Percentiles rank a stretch among this genome's conserved stretches.
phyloP scores from a whole-genome alignment of 2,888 invertebrate genomes.

The Heteropelma amictum region DNA sequence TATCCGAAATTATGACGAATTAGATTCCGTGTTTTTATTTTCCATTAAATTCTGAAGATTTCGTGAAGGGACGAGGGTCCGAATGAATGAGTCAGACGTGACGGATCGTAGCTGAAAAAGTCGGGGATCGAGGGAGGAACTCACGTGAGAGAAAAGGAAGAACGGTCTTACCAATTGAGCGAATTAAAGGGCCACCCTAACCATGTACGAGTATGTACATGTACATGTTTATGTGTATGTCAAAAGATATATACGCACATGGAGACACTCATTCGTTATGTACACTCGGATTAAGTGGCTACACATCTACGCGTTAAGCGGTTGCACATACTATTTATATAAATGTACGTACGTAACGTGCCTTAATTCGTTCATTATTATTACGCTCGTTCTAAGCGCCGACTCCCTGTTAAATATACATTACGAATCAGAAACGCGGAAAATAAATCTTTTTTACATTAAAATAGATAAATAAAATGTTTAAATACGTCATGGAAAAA shows the following conservation, averaged over 20 bases:
- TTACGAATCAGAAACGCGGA: no score
- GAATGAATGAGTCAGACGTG: background rate
- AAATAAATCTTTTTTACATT: no score
- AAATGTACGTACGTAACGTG: conserved; percentile 9
- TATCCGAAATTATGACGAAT: no score
- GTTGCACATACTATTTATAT: background rate
- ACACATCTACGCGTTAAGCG: conserved; percentile 22
- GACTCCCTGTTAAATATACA: background rate
- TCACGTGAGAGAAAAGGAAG: background rate
- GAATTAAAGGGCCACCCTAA: conserved; percentile 50
- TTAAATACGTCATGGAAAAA: background rate
- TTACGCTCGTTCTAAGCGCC: conserved; percentile 26
- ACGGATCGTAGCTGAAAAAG: background rate
- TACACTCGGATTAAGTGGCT: conserved; percentile 36
- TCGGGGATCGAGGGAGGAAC: background rate
- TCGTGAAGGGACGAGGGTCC: background rate
- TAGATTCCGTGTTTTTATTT: no score
- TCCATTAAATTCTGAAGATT: no score
- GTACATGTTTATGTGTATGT: no score
- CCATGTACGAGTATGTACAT: no score
- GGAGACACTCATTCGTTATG: conserved; percentile 16
- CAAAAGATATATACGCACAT: no score
- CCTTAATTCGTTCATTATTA: conserved; percentile 50
- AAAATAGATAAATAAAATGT: background rate
- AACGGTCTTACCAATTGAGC: conserved; percentile 43